Conservation (phyloP, 64 coral and sea anemone genomes). For the Dendrophyllia cribrosa region DNA sequence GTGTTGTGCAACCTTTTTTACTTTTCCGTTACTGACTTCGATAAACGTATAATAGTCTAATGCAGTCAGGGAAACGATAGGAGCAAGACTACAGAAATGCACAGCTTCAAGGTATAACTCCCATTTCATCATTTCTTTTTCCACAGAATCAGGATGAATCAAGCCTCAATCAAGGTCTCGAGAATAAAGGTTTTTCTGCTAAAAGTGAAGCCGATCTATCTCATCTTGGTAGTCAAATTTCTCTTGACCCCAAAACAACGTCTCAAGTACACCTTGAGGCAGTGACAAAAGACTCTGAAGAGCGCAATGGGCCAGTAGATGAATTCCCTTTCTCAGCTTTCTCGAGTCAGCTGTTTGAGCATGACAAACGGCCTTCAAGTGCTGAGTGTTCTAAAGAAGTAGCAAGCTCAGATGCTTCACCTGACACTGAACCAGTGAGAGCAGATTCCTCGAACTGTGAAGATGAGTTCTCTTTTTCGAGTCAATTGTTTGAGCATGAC, state of each 20-base stretch:
- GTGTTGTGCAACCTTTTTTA: too few relatives aligned
- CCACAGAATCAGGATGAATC: conserved; percentile 4
- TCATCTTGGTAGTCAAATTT: background rate
- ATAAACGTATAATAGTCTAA: too few relatives aligned
- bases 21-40: too few relatives aligned
- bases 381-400: background rate
- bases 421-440: background rate
- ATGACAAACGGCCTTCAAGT: background rate
- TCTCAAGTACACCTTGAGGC: background rate
- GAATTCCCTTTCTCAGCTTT: background rate
- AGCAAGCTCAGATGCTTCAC: background rate
- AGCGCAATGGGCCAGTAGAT: background rate
- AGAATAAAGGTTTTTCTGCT: background rate
- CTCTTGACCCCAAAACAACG: background rate
- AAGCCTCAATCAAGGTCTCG: background rate
- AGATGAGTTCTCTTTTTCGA: background rate
- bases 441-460: too few relatives aligned
- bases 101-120: too few relatives aligned
- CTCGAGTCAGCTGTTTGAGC: conserved; percentile 2
- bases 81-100: too few relatives aligned
- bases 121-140: background rate
- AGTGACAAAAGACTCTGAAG: background rate
- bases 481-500: background rate
- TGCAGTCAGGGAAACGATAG: too few relatives aligned
- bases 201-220: background rate